Conservation (phyloP, 2,888 invertebrate species). For the Cephalotes varians region DNA sequence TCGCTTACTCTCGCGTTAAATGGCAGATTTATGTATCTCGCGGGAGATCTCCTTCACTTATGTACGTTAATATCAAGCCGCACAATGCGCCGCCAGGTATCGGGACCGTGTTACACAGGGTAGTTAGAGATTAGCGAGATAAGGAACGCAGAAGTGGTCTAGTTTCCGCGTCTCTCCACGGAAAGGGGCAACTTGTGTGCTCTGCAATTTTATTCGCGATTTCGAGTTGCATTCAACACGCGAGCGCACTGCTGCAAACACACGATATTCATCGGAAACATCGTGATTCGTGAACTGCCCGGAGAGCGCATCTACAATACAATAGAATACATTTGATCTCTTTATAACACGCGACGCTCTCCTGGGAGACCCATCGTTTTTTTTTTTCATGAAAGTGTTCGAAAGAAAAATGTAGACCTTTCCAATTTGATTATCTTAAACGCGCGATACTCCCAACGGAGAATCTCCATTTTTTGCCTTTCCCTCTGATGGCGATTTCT, state of each 20-base stretch:
- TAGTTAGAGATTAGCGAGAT: conserved; percentile 32
- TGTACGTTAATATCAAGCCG: conserved; percentile 37
- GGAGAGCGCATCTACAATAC: neutral
- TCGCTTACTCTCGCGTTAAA: conserved; percentile 28
- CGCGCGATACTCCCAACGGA: neutral
- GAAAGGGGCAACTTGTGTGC: neutral
- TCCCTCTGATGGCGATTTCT: neutral
- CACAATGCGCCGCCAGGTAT: conserved; percentile 13
- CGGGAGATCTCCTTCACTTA: conserved; percentile 29
- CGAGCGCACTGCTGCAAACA: conserved; percentile 32
- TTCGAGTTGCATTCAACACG: conserved; percentile 49
- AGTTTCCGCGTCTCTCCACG: conserved; percentile 17
- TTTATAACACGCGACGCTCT: neutral
- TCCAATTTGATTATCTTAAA: no score
- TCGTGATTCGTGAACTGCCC: conserved; percentile 30
- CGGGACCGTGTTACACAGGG: conserved; percentile 19
- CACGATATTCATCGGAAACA: conserved; percentile 43
- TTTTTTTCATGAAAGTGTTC: neutral
- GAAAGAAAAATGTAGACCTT: neutral
- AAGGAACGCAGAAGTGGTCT: conserved; percentile 36
- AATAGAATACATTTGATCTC: neutral
- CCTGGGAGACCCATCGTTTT: neutral
- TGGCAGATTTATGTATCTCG: conserved; percentile 40
- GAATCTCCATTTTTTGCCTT: neutral
- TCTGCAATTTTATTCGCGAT: conserved; percentile 33